Evolutionary conservation across 1,140 invertebrate species (phyloP).

Genomic region (Calliopsis andreniformis): DNA sequence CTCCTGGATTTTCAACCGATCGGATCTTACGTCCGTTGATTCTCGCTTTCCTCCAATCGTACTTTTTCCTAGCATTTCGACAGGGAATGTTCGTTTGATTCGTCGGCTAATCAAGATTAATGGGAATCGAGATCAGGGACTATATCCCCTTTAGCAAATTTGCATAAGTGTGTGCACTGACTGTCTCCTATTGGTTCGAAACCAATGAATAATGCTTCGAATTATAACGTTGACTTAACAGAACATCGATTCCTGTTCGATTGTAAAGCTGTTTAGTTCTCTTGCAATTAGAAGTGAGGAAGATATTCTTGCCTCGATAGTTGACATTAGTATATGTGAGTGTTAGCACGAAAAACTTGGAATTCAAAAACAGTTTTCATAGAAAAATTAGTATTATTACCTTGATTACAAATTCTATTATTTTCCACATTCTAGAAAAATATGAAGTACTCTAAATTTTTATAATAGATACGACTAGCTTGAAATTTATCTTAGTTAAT

Average conservation of each 20-base stretch:
- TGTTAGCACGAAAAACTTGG: no score
- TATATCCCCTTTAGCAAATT: neutral
- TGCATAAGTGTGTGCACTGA: neutral
- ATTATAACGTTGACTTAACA: slow-evolving; percentile 9
- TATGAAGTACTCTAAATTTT: no score
- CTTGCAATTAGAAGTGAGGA: no score
- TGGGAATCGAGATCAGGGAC: slow-evolving; percentile 22
- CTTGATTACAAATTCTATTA: no score
- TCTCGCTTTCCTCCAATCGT: neutral
- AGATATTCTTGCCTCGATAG: no score
- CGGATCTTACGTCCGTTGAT: slow-evolving; percentile 23
- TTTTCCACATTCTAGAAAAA: no score
- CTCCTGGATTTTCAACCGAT: slow-evolving; percentile 1
- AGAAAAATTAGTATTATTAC: no score
- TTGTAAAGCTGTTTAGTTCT: no score
- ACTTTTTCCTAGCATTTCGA: slow-evolving; percentile 10
- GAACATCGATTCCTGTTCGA: neutral
- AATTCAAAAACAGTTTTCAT: no score
- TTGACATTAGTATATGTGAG: no score
- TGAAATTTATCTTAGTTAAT: no score
- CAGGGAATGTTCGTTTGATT: slow-evolving; percentile 43
- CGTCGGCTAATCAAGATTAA: slow-evolving; percentile 63
- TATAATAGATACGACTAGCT: no score
- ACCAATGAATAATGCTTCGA: neutral
- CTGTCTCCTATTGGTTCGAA: neutral